A percentile compares a stretch with the other conserved stretches of the same genome.
phyloP scores from a whole-genome alignment of 2,888 invertebrate species.

The Sphinx pinastri region DNA sequence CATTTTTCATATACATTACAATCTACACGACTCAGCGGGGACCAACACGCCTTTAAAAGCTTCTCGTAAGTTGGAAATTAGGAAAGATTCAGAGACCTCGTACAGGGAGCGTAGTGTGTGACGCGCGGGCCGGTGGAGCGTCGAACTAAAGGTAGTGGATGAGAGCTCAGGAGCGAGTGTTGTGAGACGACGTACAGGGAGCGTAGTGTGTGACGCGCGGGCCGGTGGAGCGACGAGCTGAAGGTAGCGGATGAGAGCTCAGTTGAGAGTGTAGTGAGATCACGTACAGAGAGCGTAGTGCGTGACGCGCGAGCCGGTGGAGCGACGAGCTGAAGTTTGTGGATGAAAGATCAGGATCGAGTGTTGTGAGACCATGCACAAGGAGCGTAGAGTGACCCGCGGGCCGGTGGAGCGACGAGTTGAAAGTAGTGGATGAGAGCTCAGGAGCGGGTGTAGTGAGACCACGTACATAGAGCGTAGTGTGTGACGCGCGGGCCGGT shows the following conservation, averaged over 20 bases:
- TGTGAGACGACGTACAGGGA: slow-evolving; percentile 8
- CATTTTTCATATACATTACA: slow-evolving; percentile 16
- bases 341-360: slow-evolving; percentile 14
- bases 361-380: slow-evolving; percentile 14
- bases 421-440: slow-evolving; percentile 20
- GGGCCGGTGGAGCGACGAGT: slow-evolving; percentile 19
- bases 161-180: slow-evolving; percentile 19
- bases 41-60: neutral
- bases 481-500: slow-evolving; percentile 18
- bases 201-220: slow-evolving; percentile 17
- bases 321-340: slow-evolving; percentile 16
- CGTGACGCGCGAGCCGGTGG: slow-evolving; percentile 10
- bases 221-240: slow-evolving; percentile 17
- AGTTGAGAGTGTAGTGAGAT: neutral
- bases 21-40: slow-evolving; percentile 6
- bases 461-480: slow-evolving; percentile 13
- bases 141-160: slow-evolving; percentile 18
- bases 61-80: neutral
- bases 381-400: slow-evolving; percentile 20
- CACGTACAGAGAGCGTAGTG: slow-evolving; percentile 8
- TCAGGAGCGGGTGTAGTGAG: slow-evolving; percentile 15
- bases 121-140: slow-evolving; percentile 20
- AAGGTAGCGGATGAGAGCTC: slow-evolving; percentile 3
- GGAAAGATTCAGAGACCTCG: neutral
- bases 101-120: slow-evolving; percentile 20